Evolutionary conservation across 2,113 vertebrate species (phyloP).

Genomic region (Odontesthes bonariensis): DNA sequence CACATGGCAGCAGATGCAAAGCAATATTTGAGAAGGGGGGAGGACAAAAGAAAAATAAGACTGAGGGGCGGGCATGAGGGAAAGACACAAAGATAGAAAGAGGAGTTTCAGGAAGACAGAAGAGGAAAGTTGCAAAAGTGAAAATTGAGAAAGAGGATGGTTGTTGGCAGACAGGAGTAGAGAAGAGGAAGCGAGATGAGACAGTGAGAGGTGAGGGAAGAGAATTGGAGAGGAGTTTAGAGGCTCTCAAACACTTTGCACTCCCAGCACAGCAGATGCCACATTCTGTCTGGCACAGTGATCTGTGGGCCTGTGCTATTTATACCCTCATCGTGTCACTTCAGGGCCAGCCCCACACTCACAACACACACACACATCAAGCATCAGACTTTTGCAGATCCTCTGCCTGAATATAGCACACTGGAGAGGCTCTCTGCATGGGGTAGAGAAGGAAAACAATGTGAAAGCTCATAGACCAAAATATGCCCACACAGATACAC

Average conservation of each 20-base stretch:
- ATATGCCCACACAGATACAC: neutral
- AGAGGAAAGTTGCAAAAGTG: constrained; percentile 24
- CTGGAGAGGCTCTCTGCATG: constrained; percentile 43
- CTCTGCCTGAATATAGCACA: constrained; percentile 50
- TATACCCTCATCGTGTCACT: constrained; percentile 77
- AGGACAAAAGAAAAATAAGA: constrained; percentile 31
- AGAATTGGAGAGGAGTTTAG: constrained; percentile 65
- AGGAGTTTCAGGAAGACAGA: constrained; percentile 8
- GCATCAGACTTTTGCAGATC: constrained; percentile 42
- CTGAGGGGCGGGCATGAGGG: neutral
- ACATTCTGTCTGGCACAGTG: constrained; percentile 82
- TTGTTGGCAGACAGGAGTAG: constrained; percentile 19
- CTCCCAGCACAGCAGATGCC: constrained; percentile 79
- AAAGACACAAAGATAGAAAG: constrained; percentile 13
- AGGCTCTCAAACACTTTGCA: constrained; percentile 78
- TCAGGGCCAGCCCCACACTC: constrained; percentile 66
- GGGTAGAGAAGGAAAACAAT: constrained; percentile 37
- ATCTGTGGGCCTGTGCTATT: constrained; percentile 81
- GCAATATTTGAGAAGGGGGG: constrained; percentile 35
- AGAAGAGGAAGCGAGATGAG: constrained; percentile 43
- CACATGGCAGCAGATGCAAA: constrained; percentile 76
- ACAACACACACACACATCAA: constrained; percentile 30
- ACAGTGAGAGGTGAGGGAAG: constrained; percentile 31
- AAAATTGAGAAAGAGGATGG: constrained; percentile 4
- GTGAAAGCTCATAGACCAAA: constrained; percentile 14